Percentiles rank a stretch among this genome's conserved stretches.
Conservation (phyloP, 23 tunicate species). For the Styela clava region DNA sequence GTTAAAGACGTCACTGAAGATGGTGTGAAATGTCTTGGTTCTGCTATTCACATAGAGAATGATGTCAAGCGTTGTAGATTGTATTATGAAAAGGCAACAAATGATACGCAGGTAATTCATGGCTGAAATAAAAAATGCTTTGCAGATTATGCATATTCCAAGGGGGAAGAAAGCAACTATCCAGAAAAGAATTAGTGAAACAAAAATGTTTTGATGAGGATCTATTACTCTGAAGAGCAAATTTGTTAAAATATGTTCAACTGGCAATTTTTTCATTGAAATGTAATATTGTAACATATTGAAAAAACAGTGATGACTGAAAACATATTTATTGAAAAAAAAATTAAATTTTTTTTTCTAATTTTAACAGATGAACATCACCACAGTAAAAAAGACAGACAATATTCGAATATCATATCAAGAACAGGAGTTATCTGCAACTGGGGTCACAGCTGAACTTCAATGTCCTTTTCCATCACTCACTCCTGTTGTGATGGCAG, state of each 20-base stretch:
- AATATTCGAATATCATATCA: not conserved
- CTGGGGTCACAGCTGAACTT: not conserved
- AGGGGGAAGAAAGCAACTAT: no score
- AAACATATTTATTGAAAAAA: no score
- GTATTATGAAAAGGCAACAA: slow-evolving; percentile 6
- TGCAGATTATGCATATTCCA: no score
- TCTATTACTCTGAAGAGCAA: not conserved
- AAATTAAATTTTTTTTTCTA: not conserved
- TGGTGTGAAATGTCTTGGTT: slow-evolving; percentile 7
- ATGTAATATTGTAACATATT: no score
- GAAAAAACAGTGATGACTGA: no score
- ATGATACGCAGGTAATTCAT: not conserved
- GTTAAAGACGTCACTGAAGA: not conserved
- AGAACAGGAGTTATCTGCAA: not conserved
- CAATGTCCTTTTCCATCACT: not conserved
- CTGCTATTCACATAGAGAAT: slow-evolving; percentile 3
- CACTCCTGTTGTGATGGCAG: not conserved
- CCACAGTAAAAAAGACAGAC: not conserved
- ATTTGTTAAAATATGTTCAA: not conserved
- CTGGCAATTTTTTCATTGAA: no score
- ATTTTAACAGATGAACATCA: not conserved
- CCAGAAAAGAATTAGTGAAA: not conserved
- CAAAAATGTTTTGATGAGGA: no score
- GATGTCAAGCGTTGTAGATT: not conserved
- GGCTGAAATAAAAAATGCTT: no score